These are phyloP conservation scores for Nasonia vitripennis DNA, from an alignment of 1,140 invertebrate genomes.

Conservation along the genomic window DNA sequence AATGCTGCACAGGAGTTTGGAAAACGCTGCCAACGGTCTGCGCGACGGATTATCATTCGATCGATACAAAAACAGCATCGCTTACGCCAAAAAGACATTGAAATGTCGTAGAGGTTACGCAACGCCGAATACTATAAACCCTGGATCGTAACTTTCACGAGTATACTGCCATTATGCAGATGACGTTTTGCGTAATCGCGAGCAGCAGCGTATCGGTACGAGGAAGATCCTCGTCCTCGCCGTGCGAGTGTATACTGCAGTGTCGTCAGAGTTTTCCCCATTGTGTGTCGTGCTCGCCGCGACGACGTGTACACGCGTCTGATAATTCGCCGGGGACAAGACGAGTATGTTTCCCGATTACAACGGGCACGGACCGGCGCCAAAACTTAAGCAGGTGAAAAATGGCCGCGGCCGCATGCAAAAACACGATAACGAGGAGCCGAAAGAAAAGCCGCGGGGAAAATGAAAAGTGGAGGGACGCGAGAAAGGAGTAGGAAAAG, in stretches of 20 bases:
- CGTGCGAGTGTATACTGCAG: no score
- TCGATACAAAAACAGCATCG: no score
- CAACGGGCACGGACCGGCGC: not conserved
- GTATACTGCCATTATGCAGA: not conserved
- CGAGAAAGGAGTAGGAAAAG: constrained; percentile 57
- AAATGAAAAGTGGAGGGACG: constrained; percentile 49
- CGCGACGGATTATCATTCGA: no score
- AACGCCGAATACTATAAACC: no score
- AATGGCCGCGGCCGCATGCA: not conserved
- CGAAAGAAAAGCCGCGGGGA: not conserved
- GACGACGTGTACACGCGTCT: no score
- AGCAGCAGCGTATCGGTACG: not conserved
- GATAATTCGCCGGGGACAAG: no score
- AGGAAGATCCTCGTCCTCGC: not conserved
- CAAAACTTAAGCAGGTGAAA: not conserved
- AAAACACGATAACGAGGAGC: not conserved
- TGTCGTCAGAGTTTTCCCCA: not conserved
- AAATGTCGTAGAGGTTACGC: no score
- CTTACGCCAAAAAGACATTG: no score
- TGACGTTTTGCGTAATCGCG: not conserved
- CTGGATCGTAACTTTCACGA: no score
- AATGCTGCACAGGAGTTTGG: not conserved
- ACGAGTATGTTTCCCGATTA: not conserved
- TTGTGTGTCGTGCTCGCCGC: not conserved
- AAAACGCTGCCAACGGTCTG: not conserved